Base-by-base conservation (phyloP, 2,797 vertebrate species). In the Lagocephalus sceleratus region DNA sequence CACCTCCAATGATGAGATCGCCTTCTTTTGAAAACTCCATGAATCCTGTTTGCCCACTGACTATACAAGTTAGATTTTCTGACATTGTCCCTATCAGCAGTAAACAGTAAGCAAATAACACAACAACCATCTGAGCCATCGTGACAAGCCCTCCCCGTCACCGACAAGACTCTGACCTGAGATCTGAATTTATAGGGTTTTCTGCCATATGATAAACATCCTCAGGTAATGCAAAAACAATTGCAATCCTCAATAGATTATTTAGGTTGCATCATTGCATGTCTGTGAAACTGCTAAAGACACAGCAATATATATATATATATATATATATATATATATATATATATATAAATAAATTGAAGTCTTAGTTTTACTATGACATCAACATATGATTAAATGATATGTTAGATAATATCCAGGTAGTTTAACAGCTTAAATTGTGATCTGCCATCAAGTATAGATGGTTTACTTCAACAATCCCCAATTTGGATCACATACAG, bases 1-100 rank as follows among this genome's bases (percentile, higher is more conserved):
- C 9, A 1, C 85, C 88, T 44, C 76, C 87, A 9, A 89, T 76
- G 5, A 84, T 62, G 47, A 89, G 23, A 67, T 89, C 87, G 32
- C 85, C 87, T 7, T 81, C 68, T 66, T 82, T 76, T 35, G 57
- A 81, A 51, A 88, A 82, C 41, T 84, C 80, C 68, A 63, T 32
- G 40, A 60, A 82, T 15, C 84, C 84, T 32, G 74, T 79, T 46
- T 68, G 60, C 16, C 84, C 81, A 0, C 83, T 82, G 45, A 81
- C 0, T 70, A 51, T 83, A 66, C 86, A 88, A 44, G 70, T 76
- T 47, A 76, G 70, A n/a, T 73, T 81, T 32, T 85, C 74, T 57
- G 78, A 73, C 20, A 58, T 59, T n/a, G 57, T 64, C 16, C 52
- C 48, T 45, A 56, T 57, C 56, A 88, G 54, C 8, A 87, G 32